phyloP scores from a whole-genome alignment of 1,140 invertebrate genomes.

The Littorina saxatilis region DNA sequence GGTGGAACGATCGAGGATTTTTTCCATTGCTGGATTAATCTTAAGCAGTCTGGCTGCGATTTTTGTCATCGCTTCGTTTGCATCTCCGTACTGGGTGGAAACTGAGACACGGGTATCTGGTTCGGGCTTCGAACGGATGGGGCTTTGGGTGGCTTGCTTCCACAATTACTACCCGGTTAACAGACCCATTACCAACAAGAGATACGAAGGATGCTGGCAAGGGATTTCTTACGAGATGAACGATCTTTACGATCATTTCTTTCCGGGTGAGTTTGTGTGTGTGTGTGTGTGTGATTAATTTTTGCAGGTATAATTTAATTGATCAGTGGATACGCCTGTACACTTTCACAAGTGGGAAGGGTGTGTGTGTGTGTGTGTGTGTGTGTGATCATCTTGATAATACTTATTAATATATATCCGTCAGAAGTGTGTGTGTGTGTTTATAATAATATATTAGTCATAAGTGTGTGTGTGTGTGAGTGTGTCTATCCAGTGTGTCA shows the following conservation, averaged over 20 bases:
- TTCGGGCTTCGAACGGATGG: conserved; percentile 89
- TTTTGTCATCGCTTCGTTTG: conserved; percentile 29
- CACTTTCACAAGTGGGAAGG: too few relatives aligned
- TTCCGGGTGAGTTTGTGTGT: conserved; percentile 8
- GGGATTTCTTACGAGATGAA: conserved; percentile 20
- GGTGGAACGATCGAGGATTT: neutral
- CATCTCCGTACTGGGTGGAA: conserved; percentile 39
- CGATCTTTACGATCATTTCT: conserved; percentile 24
- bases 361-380: too few relatives aligned
- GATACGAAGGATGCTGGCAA: conserved; percentile 87
- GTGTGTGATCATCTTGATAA: too few relatives aligned
- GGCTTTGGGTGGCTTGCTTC: conserved; percentile 97
- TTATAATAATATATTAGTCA: too few relatives aligned
- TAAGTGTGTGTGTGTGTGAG: too few relatives aligned
- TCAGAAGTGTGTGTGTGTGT: too few relatives aligned
- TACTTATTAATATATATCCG: too few relatives aligned
- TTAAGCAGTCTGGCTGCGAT: neutral
- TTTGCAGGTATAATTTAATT: too few relatives aligned
- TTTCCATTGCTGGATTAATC: conserved; percentile 29
- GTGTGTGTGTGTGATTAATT: neutral
- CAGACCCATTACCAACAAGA: conserved; percentile 87
- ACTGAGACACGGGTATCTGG: conserved; percentile 8
- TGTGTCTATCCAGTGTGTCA: too few relatives aligned
- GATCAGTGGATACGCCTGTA: too few relatives aligned
- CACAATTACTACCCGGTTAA: conserved; percentile 81